Evolutionary conservation across 2,888 invertebrate genomes (phyloP), one percentile per base, ranked within the genome.

Genomic region (Thalpophila matura): DNA sequence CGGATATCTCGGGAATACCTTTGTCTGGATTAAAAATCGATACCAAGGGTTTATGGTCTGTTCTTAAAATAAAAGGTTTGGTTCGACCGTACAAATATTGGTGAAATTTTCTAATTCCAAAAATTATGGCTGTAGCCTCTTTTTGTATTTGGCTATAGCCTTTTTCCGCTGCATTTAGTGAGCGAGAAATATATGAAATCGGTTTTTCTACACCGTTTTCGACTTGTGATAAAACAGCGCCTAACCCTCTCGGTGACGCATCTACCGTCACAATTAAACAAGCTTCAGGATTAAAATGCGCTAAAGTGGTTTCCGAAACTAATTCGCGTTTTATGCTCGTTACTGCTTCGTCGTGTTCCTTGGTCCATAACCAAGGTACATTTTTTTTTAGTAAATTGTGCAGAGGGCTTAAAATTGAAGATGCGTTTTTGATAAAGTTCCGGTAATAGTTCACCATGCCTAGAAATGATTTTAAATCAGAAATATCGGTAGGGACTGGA

Each of bases 371-470:
- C 46, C 46, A 47, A 18, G 29, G 4, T 31, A 18, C 29, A 45
- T 29, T 45, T 45, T 45, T 45, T 18, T 45, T 27, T 18, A 45
- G n/a, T 12, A 45, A 29, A 16, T 45, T 29, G n/a, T 50, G 50
- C 2, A 50, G 7, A 3, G 50, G 38, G 9, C 27, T 4, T 50
- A 50, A 38, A 18, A 42, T 51, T 2, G 40, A 29, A 20, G 51
- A 42, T 1, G 42, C 51, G 22, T 42, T 42, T 22, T 12, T 27
- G 3, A 40, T 51, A 51, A 51, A 51, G 31, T 38, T 31, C 22
- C 33, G 31, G 20, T 47, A 33, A 47, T 47, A 47, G 12, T 47
- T 47, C 10, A 47, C 47, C 47, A 47, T 47, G 2, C 47, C 47
- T 9, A 47, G n/a, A 20, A 47, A 47, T 14, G 47, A 47, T 47